These are phyloP conservation scores for Holothuria leucospilota DNA, from an alignment of 53 echinoderm and acorn worm species.

Conservation along the genomic window DNA sequence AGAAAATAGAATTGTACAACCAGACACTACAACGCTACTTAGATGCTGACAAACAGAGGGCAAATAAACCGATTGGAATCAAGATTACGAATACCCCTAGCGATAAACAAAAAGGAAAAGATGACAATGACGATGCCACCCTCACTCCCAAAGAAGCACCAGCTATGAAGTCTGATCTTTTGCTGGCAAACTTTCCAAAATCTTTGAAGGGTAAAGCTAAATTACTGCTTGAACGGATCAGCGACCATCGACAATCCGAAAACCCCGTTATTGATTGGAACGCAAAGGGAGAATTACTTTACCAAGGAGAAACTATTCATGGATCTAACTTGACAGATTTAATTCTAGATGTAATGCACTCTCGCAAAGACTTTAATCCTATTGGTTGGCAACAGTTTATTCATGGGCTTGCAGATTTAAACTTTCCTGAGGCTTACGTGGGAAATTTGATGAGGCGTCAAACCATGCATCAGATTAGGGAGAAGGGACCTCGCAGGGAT, in stretches of 20 bases:
- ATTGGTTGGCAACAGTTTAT: slow-evolving; percentile 4
- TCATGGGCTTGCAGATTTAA: not conserved
- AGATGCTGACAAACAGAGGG: too few relatives aligned
- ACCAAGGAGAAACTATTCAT: not conserved
- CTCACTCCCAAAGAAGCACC: too few relatives aligned
- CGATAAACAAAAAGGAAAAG: too few relatives aligned
- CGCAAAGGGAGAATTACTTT: not conserved
- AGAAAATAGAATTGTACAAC: too few relatives aligned
- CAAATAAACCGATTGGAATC: not conserved
- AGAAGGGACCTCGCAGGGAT: not conserved
- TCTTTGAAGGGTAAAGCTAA: not conserved
- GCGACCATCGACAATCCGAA: not conserved
- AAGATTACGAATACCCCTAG: too few relatives aligned
- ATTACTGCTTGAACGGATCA: slow-evolving; percentile 1
- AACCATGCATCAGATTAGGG: slow-evolving; percentile 15
- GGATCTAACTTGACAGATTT: not conserved
- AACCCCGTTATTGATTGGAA: not conserved
- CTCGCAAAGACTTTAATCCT: slow-evolving; percentile 7
- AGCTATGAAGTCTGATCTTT: not conserved
- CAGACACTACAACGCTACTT: too few relatives aligned
- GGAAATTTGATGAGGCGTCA: not conserved
- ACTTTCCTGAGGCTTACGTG: not conserved
- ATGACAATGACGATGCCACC: too few relatives aligned
- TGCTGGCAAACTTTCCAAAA: not conserved
- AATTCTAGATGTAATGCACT: slow-evolving; percentile 8